These are phyloP conservation scores for Vesta saturnalis DNA, from an alignment of 2,888 invertebrate genomes.

Conservation along the genomic window DNA sequence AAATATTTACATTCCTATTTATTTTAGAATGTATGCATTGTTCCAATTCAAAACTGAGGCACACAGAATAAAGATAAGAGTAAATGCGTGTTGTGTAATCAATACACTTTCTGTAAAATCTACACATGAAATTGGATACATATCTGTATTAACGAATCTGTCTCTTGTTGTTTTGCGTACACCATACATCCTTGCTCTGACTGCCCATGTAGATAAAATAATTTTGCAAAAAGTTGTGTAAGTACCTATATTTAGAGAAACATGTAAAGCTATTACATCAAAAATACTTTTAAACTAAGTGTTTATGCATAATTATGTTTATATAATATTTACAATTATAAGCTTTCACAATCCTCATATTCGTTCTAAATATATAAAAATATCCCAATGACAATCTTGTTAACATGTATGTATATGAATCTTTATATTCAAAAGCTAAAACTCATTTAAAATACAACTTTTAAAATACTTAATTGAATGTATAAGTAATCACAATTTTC, in stretches of 20 bases:
- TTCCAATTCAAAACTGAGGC: no score
- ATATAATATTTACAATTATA: conserved; percentile 33
- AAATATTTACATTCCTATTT: no score
- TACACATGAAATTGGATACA: no score
- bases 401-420: conserved; percentile 16
- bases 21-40: no score
- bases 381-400: conserved; percentile 31
- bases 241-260: conserved; percentile 11
- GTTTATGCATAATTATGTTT: background rate
- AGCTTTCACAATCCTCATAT: conserved; percentile 2
- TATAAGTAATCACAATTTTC: conserved; percentile 11
- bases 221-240: background rate
- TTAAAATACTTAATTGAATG: conserved; percentile 12
- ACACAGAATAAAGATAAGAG: no score
- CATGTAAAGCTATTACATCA: conserved; percentile 39
- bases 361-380: conserved; percentile 40
- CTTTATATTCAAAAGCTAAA: background rate
- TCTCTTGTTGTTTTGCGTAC: no score
- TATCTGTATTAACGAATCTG: no score
- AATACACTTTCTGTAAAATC: no score
- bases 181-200: no score
- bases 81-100: no score
- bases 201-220: background rate
- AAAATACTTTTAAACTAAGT: conserved; percentile 20
- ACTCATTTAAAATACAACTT: background rate